These are phyloP conservation scores for Dorcus parallelipipedus DNA, from an alignment of 2,888 invertebrate genomes.

Conservation along the genomic window DNA sequence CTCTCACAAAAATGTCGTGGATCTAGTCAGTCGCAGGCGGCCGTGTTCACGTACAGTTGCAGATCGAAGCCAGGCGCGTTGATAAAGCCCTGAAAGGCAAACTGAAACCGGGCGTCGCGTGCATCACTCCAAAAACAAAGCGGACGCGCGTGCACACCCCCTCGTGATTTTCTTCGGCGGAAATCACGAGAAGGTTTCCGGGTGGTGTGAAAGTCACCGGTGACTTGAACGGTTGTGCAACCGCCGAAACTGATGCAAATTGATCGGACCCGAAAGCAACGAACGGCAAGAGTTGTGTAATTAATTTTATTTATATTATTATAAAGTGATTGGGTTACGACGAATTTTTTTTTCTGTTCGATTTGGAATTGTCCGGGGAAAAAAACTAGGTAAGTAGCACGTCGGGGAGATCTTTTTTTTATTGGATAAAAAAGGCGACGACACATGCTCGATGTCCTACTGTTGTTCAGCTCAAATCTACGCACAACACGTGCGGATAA, in stretches of 20 bases:
- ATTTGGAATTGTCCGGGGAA: slow-evolving; percentile 6
- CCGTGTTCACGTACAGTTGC: slow-evolving; percentile 8
- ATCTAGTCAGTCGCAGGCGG: slow-evolving; percentile 26
- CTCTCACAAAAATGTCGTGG: slow-evolving; percentile 31
- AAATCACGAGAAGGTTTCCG: not conserved
- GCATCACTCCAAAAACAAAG: not conserved
- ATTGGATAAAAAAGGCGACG: no score
- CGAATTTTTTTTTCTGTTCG: not conserved
- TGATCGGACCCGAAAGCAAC: slow-evolving; percentile 3
- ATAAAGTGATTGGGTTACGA: not conserved
- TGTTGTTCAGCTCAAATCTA: no score
- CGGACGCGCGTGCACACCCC: no score
- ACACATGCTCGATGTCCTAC: no score
- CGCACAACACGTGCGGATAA: no score
- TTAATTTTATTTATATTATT: slow-evolving; percentile 1
- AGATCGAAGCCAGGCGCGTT: not conserved
- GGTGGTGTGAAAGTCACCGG: not conserved
- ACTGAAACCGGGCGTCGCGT: slow-evolving; percentile 7
- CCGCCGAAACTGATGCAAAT: not conserved
- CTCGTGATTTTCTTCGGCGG: no score
- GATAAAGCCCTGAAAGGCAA: slow-evolving; percentile 5
- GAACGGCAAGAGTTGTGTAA: not conserved
- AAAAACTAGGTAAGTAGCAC: slow-evolving; percentile 27
- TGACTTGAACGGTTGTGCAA: no score
- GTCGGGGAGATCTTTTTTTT: slow-evolving; percentile 6